These are phyloP conservation scores for Thalassarche chlororhynchos DNA, from an alignment of 2,113 vertebrate species.

Conservation along the genomic window DNA sequence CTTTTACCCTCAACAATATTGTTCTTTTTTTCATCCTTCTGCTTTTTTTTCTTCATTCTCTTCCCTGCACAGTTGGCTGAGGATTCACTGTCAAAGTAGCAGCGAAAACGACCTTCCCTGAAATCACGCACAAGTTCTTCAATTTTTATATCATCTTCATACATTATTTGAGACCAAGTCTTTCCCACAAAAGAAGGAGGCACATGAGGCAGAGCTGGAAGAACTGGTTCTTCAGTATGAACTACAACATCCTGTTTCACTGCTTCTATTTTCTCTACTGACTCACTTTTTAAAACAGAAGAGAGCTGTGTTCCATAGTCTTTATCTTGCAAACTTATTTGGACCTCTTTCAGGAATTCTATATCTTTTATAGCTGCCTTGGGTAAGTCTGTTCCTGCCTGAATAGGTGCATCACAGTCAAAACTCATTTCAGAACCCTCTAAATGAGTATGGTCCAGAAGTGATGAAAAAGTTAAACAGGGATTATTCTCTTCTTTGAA, in stretches of 20 bases:
- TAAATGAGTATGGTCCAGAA: conserved; percentile 33
- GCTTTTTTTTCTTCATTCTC: conserved; percentile 52
- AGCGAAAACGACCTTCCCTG: conserved; percentile 80
- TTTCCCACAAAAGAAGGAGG: conserved; percentile 89
- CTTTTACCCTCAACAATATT: background rate
- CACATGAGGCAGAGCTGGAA: conserved; percentile 82
- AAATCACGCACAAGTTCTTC: conserved; percentile 85
- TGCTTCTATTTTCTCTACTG: background rate
- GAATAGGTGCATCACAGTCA: conserved; percentile 81
- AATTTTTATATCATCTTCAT: conserved; percentile 87
- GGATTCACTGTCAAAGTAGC: conserved; percentile 86
- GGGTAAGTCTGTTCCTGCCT: conserved; percentile 56
- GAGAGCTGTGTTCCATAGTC: conserved; percentile 76
- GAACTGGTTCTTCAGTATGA: conserved; percentile 72
- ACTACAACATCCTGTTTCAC: background rate
- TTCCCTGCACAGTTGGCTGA: conserved; percentile 71
- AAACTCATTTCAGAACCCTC: conserved; percentile 79
- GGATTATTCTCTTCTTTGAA: conserved; percentile 71
- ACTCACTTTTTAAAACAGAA: conserved; percentile 64
- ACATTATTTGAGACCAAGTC: conserved; percentile 85
- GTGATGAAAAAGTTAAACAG: conserved; percentile 51
- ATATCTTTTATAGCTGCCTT: conserved; percentile 67
- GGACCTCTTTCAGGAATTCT: conserved; percentile 74
- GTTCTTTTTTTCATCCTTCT: background rate
- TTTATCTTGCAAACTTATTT: conserved; percentile 80